Base-by-base conservation (phyloP, 2,888 invertebrate species). In the Cerastis leucographa region DNA sequence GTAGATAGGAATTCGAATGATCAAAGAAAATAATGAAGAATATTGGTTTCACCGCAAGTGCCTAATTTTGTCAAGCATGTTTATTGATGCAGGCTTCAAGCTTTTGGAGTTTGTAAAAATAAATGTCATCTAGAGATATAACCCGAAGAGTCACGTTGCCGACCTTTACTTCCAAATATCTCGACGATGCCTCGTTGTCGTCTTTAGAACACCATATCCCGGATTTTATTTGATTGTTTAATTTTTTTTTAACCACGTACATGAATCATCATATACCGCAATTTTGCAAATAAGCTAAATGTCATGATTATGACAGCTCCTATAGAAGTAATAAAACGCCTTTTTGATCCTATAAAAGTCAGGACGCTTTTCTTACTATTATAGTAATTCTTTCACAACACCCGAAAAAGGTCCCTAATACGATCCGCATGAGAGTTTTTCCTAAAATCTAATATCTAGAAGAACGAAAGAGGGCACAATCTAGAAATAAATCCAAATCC, bases 401-500 rank as follows among this genome's bases (percentile, higher is more conserved):
- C 11, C 54, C 54, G 12, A 54, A 11, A 54, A 54, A 54, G 49
- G n/a, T 54, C 54, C 54, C n/a, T 12, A 51, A 54, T 54, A 12
- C 19, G 59, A 56, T 17, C 17, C 19, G 1, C 9, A 35, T 19
- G 29, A 19, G 29, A 25, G 19, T 9, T 29, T 29, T 19, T 59
- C 19, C 19, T 17, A 61, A 35, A 61, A 61, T 59, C 56, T 17
- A 25, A 19, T 61, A 35, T 61, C 59, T 29, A 9, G 6, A 40
- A 5, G 5, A 62, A 12, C 17, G 19, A 61, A 70, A 35, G 19
- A 42, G 17, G 56, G n/a, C 17, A 56, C 25, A 59, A 40, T 69
- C 44, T n/a, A 69, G 22, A 65, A 65, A 65, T 35, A 71, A 64
- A 46, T 78, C 14, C 17, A 51, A 49, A 54, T 74, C 12, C 25